Evolutionary conservation across 2,113 vertebrate genomes (phyloP).

Genomic region (Sterrhoptilus dennistouni): DNA sequence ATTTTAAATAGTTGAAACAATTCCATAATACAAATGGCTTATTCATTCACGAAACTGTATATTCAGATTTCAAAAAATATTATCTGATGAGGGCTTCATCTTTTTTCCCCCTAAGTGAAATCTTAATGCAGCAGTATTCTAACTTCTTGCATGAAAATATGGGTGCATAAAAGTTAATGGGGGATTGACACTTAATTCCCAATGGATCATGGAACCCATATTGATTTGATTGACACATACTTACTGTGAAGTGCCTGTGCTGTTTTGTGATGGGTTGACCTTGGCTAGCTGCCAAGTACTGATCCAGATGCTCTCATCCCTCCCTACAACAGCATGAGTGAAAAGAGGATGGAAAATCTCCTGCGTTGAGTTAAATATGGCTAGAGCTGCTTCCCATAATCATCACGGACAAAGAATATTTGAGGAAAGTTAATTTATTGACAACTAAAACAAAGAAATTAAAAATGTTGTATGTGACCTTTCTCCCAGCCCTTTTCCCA

Average conservation of each 20-base stretch:
- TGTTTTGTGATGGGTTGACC: not conserved
- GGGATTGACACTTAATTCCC: not conserved
- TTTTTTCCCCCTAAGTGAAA: not conserved
- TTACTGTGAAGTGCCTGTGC: not conserved
- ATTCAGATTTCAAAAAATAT: not conserved
- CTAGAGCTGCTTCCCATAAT: not conserved
- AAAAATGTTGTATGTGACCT: not conserved
- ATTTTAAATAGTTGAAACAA: not conserved
- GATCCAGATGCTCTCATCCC: not conserved
- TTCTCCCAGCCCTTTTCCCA: fast-evolving
- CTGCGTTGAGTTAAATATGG: not conserved
- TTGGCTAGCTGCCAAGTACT: not conserved
- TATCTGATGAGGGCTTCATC: not conserved
- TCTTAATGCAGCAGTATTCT: not conserved
- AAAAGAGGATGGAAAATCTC: not conserved
- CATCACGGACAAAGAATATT: not conserved
- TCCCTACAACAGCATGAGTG: not conserved
- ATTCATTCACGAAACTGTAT: not conserved
- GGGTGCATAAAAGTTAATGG: not conserved
- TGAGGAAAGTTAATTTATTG: not conserved
- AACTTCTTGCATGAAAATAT: not conserved
- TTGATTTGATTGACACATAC: not conserved
- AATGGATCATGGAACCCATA: not conserved
- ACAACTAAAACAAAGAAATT: not conserved
- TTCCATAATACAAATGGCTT: not conserved